These are phyloP conservation scores for Alloplasta piceator DNA, from an alignment of 2,888 invertebrate species.

Conservation along the genomic window DNA sequence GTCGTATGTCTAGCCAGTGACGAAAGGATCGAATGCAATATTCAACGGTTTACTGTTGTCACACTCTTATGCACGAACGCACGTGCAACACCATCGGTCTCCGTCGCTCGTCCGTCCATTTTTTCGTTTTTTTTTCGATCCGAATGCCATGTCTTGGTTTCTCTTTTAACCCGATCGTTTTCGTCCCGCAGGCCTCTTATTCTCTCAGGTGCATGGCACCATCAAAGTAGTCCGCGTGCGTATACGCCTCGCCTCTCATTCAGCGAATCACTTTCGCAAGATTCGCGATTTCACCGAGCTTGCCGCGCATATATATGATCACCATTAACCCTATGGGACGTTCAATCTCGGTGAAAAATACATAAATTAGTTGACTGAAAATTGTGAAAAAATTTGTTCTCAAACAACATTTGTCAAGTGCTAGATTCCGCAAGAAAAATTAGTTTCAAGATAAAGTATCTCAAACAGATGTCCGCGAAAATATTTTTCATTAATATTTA, in stretches of 20 bases:
- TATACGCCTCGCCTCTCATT: conserved; percentile 55
- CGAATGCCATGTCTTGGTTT: conserved; percentile 28
- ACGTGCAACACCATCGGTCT: conserved; percentile 20
- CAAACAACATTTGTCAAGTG: no score
- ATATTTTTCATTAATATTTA: no score
- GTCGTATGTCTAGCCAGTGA: neutral
- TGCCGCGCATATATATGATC: conserved; percentile 15
- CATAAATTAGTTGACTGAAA: no score
- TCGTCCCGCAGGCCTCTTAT: conserved; percentile 23
- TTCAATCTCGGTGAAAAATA: conserved; percentile 1
- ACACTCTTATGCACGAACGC: conserved; percentile 16
- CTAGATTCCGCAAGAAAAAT: no score
- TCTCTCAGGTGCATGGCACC: conserved; percentile 37
- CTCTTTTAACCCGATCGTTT: conserved; percentile 41
- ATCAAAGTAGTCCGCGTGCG: conserved; percentile 43
- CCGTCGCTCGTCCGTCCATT: conserved; percentile 23
- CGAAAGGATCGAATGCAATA: conserved; percentile 25
- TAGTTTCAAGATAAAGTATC: no score
- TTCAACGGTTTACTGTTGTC: conserved; percentile 3
- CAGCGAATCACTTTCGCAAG: conserved; percentile 66
- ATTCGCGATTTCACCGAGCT: conserved; percentile 62
- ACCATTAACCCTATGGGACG: neutral
- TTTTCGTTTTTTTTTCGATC: conserved; percentile 31
- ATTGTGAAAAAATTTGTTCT: no score
- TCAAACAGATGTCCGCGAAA: no score